Conservation (phyloP, 2,888 invertebrate species). For the Trypoxylon attenuatum region DNA sequence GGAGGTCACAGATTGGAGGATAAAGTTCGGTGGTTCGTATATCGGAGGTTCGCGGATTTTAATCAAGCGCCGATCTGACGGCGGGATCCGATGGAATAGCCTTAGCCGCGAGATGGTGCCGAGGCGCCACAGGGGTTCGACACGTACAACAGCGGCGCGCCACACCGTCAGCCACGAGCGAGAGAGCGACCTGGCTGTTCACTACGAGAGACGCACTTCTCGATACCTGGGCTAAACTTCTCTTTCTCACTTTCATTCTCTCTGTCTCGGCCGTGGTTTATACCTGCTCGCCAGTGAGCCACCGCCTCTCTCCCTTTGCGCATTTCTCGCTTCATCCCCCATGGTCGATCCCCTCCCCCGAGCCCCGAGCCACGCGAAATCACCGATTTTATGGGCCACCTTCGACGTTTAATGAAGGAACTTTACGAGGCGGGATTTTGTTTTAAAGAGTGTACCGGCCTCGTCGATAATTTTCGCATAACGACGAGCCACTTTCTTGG, state of each 20-base stretch:
- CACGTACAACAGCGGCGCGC: conserved; percentile 73
- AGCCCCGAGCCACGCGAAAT: conserved; percentile 57
- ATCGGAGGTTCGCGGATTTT: conserved; percentile 72
- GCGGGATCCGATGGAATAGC: conserved; percentile 67
- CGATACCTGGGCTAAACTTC: too few relatives aligned
- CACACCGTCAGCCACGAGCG: conserved; percentile 68
- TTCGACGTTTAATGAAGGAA: conserved; percentile 73
- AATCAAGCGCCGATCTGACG: conserved; percentile 72
- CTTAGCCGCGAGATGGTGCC: conserved; percentile 70
- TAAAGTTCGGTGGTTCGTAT: conserved; percentile 71
- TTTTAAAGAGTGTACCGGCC: conserved; percentile 68
- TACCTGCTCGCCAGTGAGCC: neutral
- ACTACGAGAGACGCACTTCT: conserved; percentile 18
- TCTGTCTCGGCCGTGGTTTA: too few relatives aligned
- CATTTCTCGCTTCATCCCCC: conserved; percentile 16
- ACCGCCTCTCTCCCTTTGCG: conserved; percentile 3
- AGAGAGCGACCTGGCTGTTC: conserved; percentile 36
- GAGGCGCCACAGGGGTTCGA: conserved; percentile 72
- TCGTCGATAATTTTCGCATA: conserved; percentile 66
- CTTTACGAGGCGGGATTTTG: conserved; percentile 71
- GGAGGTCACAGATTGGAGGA: conserved; percentile 39
- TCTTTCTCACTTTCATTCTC: neutral
- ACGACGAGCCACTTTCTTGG: conserved; percentile 45
- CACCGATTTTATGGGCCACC: conserved; percentile 72
- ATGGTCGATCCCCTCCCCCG: conserved; percentile 5